phyloP scores from a whole-genome alignment of 2,888 invertebrate genomes.

The Sarcophaga caerulescens region DNA sequence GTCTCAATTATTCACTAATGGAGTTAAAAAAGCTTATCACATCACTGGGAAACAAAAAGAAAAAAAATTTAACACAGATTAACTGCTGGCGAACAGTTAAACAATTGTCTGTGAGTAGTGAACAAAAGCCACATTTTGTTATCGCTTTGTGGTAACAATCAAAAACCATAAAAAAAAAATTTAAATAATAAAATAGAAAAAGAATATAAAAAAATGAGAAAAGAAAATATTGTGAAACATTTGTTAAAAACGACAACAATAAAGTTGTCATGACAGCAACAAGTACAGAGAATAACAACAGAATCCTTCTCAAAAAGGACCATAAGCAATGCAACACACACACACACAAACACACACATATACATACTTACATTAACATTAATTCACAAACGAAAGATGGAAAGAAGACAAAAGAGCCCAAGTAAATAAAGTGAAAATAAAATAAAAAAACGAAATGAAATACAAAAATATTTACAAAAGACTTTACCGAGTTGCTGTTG shows the following conservation, averaged over 20 bases:
- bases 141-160: conserved; percentile 52
- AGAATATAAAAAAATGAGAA: neutral
- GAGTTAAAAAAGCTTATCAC: conserved; percentile 63
- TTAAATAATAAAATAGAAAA: too few species aligned
- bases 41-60: conserved; percentile 36
- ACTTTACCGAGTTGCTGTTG: conserved; percentile 32
- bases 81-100: conserved; percentile 27
- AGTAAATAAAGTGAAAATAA: conserved; percentile 27
- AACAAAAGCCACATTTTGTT: conserved; percentile 66
- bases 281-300: conserved; percentile 45
- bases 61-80: conserved; percentile 9
- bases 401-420: conserved; percentile 18
- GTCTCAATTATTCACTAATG: conserved; percentile 56
- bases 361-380: conserved; percentile 26
- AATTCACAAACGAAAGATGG: conserved; percentile 16
- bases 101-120: conserved; percentile 36
- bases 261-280: conserved; percentile 61
- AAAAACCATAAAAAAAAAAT: neutral
- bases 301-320: conserved; percentile 63
- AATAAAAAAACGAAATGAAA: conserved; percentile 37
- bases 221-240: conserved; percentile 39
- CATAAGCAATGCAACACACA: conserved; percentile 13
- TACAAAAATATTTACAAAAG: conserved; percentile 52
- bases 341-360: conserved; percentile 14
- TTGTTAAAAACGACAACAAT: conserved; percentile 61